These are phyloP conservation scores for Synanthedon tipuliformis DNA, from an alignment of 2,888 invertebrate genomes.

Conservation along the genomic window DNA sequence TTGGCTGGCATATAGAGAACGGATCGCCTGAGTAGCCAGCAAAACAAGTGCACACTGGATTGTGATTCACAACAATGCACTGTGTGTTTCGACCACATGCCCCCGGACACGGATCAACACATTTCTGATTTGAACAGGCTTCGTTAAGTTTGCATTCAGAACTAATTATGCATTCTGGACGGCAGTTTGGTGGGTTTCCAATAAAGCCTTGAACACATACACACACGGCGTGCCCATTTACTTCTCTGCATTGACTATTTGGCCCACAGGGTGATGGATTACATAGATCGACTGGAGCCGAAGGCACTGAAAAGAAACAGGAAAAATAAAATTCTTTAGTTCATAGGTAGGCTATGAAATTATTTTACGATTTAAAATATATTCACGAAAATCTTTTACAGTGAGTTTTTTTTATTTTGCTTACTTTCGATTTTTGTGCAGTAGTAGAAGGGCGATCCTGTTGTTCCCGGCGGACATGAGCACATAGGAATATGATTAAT, in stretches of 20 bases:
- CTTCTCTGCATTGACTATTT: constrained; percentile 77
- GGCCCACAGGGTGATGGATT: constrained; percentile 74
- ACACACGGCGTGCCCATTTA: constrained; percentile 78
- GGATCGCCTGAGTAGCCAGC: constrained; percentile 78
- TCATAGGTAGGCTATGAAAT: background rate
- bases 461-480: constrained; percentile 73
- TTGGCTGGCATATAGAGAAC: constrained; percentile 73
- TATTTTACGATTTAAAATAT: background rate
- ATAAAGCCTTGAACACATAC: constrained; percentile 76
- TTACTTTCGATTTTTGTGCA: constrained; percentile 60
- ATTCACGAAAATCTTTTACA: background rate
- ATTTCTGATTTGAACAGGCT: constrained; percentile 82
- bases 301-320: constrained; percentile 26
- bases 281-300: constrained; percentile 33
- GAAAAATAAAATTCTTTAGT: background rate
- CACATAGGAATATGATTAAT: constrained; percentile 78
- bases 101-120: constrained; percentile 80
- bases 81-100: constrained; percentile 75
- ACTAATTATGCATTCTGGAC: constrained; percentile 83
- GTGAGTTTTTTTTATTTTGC: constrained; percentile 1
- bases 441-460: constrained; percentile 73
- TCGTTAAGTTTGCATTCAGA: constrained; percentile 76
- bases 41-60: constrained; percentile 76
- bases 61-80: constrained; percentile 74
- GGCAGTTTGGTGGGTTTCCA: constrained; percentile 79